Evolutionary conservation across 2,888 invertebrate genomes (phyloP).

Genomic region (Idaea straminata): DNA sequence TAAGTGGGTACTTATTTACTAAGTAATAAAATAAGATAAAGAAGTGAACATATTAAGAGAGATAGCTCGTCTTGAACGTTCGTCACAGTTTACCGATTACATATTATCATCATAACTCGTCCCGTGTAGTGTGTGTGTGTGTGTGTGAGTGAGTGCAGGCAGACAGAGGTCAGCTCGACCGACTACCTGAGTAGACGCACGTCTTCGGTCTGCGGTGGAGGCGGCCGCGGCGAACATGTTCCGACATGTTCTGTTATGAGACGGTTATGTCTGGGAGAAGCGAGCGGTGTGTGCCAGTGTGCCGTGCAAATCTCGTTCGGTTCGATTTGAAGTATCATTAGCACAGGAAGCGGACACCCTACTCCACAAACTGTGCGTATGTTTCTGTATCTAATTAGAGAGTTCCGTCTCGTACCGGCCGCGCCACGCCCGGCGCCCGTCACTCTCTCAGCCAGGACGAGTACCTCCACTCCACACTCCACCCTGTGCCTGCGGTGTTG

Average conservation of each 20-base stretch:
- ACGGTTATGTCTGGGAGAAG: background rate
- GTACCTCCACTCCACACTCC: background rate
- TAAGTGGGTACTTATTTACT: too few species aligned
- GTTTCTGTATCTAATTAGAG: background rate
- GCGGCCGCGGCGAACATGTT: too few species aligned
- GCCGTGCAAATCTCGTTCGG: background rate
- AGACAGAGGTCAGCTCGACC: too few species aligned
- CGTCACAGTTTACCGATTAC: too few species aligned
- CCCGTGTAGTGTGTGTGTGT: too few species aligned
- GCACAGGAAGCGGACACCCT: background rate
- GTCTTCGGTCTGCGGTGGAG: too few species aligned
- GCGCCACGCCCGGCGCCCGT: background rate
- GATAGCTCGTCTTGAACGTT: too few species aligned
- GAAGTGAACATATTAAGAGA: too few species aligned
- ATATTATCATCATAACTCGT: too few species aligned
- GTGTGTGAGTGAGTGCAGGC: too few species aligned
- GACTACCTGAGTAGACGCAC: too few species aligned
- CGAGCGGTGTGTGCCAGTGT: background rate
- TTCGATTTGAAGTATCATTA: constrained; percentile 4
- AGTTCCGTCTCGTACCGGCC: background rate
- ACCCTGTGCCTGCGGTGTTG: background rate
- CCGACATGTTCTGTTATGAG: background rate
- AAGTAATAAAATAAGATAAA: too few species aligned
- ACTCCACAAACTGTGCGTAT: background rate
- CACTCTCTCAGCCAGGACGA: background rate